Percentiles rank a stretch among this genome's conserved stretches.
These are phyloP conservation scores for Bubo blakistoni DNA, from an alignment of 2,113 vertebrate species.

Conservation along the genomic window DNA sequence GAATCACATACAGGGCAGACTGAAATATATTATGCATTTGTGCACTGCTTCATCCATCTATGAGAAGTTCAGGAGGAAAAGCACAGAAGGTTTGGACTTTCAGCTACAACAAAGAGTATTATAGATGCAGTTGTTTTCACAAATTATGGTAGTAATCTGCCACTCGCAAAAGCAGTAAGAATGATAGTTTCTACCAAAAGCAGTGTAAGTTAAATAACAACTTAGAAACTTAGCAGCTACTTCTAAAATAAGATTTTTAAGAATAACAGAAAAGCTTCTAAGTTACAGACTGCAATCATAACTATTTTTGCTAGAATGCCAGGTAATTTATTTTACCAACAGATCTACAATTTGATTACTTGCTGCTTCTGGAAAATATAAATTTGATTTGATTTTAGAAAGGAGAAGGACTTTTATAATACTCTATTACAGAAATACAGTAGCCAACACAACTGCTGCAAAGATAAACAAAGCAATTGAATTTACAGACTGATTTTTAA, in stretches of 20 bases:
- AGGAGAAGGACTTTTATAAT: not conserved
- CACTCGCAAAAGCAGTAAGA: not conserved
- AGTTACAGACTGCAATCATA: not conserved
- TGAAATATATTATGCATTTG: not conserved
- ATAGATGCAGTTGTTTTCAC: not conserved
- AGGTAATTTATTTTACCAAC: not conserved
- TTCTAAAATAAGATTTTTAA: not conserved
- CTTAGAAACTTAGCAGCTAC: not conserved
- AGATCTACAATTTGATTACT: slow-evolving; percentile 4
- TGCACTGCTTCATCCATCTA: not conserved
- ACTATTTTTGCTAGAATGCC: not conserved
- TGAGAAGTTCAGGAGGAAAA: not conserved
- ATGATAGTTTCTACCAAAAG: not conserved
- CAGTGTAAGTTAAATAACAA: not conserved
- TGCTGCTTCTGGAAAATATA: not conserved
- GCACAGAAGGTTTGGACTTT: not conserved
- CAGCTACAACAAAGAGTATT: not conserved
- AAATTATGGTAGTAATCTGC: not conserved
- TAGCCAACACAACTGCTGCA: not conserved
- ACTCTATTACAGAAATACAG: not conserved
- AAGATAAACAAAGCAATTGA: not conserved
- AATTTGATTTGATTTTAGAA: slow-evolving; percentile 18
- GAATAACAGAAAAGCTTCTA: not conserved
- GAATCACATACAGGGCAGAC: not conserved
- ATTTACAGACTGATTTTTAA: not conserved